These are phyloP conservation scores for Oryctes rhinoceros DNA, from an alignment of 1,140 invertebrate species.

Conservation along the genomic window DNA sequence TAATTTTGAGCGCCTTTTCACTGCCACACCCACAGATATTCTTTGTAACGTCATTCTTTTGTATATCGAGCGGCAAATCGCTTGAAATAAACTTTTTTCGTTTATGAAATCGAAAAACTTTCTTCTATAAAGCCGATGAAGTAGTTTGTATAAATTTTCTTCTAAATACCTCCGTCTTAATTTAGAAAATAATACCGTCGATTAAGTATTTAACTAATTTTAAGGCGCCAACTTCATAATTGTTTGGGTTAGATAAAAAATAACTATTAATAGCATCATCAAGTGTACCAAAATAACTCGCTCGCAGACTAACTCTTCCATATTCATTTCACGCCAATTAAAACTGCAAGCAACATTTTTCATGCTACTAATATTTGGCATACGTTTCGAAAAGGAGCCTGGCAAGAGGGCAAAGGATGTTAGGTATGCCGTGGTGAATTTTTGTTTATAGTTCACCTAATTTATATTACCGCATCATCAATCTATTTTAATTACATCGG, in stretches of 20 bases:
- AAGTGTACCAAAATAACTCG: slow-evolving; percentile 5
- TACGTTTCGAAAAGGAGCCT: slow-evolving; percentile 28
- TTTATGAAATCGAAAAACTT: too few relatives aligned
- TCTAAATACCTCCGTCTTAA: too few relatives aligned
- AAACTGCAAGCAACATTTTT: slow-evolving; percentile 40
- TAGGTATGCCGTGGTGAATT: not conserved
- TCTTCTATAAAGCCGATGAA: too few relatives aligned
- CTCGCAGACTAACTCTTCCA: not conserved
- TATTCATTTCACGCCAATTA: slow-evolving; percentile 40
- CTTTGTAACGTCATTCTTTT: too few relatives aligned
- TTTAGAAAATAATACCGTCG: too few relatives aligned
- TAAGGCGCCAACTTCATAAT: not conserved
- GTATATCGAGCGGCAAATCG: too few relatives aligned
- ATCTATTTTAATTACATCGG: slow-evolving; percentile 35
- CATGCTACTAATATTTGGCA: slow-evolving; percentile 40
- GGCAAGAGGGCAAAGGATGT: slow-evolving; percentile 31
- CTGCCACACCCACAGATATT: too few relatives aligned
- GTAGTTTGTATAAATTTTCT: too few relatives aligned
- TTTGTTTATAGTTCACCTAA: slow-evolving; percentile 34
- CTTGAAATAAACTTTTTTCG: too few relatives aligned
- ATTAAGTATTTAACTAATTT: slow-evolving; percentile 10
- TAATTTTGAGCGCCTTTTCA: too few relatives aligned
- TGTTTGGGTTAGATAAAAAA: slow-evolving; percentile 15
- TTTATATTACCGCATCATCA: slow-evolving; percentile 30
- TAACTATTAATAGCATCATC: slow-evolving; percentile 2